Conservation (phyloP, 2,888 invertebrate species). For the Eulithis testata region DNA sequence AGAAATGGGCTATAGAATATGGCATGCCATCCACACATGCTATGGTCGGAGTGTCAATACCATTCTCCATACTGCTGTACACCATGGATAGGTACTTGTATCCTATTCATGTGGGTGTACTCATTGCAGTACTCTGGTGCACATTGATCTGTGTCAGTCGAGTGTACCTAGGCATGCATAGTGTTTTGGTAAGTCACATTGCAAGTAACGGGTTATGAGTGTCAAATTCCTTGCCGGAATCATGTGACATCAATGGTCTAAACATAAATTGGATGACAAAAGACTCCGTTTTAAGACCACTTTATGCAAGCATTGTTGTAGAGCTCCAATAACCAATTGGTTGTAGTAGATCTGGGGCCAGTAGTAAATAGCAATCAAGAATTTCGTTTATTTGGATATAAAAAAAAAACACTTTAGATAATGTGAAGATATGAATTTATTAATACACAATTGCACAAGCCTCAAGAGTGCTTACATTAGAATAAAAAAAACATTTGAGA, state of each 20-base stretch:
- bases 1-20: constrained; percentile 95
- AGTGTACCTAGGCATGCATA: constrained; percentile 97
- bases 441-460: background rate
- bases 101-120: constrained; percentile 83
- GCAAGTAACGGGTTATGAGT: background rate
- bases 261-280: too few relatives aligned
- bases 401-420: background rate
- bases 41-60: constrained; percentile 95
- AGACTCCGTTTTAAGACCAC: too few relatives aligned
- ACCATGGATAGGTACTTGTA: constrained; percentile 93
- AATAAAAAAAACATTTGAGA: too few relatives aligned
- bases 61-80: constrained; percentile 92
- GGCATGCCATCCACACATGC: constrained; percentile 98
- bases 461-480: too few relatives aligned
- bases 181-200: constrained; percentile 88
- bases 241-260: too few relatives aligned
- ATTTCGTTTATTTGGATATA: too few relatives aligned
- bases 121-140: constrained; percentile 88
- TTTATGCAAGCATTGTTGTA: too few relatives aligned
- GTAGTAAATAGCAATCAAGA: too few relatives aligned
- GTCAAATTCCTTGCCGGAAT: too few relatives aligned
- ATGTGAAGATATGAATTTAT: background rate
- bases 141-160: constrained; percentile 92
- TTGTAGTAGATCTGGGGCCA: too few relatives aligned
- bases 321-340: too few relatives aligned